Evolutionary conservation across 2,113 vertebrate species (phyloP), one percentile per base, ranked within the genome.

Genomic region (Chrysochloris asiatica): DNA sequence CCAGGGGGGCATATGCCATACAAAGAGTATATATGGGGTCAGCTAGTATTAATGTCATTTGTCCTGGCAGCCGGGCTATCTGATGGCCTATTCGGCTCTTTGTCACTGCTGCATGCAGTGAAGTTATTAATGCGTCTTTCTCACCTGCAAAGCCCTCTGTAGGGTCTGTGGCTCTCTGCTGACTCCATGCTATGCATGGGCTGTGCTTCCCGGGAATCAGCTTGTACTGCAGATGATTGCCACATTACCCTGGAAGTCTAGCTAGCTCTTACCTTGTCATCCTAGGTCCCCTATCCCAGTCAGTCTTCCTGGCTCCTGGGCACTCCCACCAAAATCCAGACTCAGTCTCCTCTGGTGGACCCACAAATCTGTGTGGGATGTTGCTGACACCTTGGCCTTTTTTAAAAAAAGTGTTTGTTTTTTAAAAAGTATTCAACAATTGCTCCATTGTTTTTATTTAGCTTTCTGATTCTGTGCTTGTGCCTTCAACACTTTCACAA

Each of bases 191-290:
- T 38, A 7, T 45, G 16, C 36, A 19, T 30, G 4, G 30, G 30
- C 81, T 11, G 1, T 0, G 0, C 3, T 38, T n/a, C 28, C 63
- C 54, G 19, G 17, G 21, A 7, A 28, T 16, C 9, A 2, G 1
- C 69, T 33, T 73, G 6, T 12, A 10, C 43, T 0, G 1, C 14
- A 63, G 28, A 41, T 16, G 22, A 33, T 33, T 50, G 26, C 54
- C 24, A 1, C 28, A 3, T 43, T 19, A 14, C 21, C 17, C 28
- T 80, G 21, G 0, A 30, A 12, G 36, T 41, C 59, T 3, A 2
- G 16, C 26, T 28, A 0, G 50, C 52, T 6, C 12, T n/a, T n/a
- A n/a, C n/a, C n/a, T n/a, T n/a, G n/a, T n/a, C n/a, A n/a, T n/a
- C n/a, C n/a, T n/a, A n/a, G n/a, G 1, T 4, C 10, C 43, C 24